A percentile compares a stretch with the other conserved stretches of the same genome.
Conservation (phyloP, 2,797 vertebrate genomes). For the Kryptolebias ocellatus region DNA sequence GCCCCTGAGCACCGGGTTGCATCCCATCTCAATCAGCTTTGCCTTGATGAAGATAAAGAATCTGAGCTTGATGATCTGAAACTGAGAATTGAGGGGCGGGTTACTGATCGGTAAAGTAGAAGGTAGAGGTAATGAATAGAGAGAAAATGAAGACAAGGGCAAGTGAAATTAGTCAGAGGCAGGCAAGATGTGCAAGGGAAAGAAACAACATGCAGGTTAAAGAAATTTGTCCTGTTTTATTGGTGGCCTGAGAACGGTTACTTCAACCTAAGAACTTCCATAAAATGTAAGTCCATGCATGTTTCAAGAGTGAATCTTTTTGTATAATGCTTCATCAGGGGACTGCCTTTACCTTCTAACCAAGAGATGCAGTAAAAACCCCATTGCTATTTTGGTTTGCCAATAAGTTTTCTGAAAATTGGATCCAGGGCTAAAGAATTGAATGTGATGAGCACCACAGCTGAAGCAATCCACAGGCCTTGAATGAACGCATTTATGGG, state of each 20-base stretch:
- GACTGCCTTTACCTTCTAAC: conserved; percentile 34
- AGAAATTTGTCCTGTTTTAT: conserved; percentile 60
- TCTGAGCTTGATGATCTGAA: conserved; percentile 50
- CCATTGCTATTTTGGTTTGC: conserved; percentile 63
- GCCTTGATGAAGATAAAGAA: conserved; percentile 41
- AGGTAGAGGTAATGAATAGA: conserved; percentile 37
- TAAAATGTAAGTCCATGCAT: not conserved
- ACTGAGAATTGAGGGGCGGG: conserved; percentile 4
- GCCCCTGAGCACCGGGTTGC: not conserved
- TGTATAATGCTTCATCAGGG: conserved; percentile 19
- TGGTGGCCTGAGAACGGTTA: conserved; percentile 53
- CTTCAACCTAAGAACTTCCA: not conserved
- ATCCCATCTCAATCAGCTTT: conserved; percentile 41
- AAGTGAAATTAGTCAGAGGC: conserved; percentile 19
- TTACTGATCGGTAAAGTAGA: conserved; percentile 5
- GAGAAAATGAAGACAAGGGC: conserved; percentile 17
- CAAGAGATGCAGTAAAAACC: conserved; percentile 39
- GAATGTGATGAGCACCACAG: conserved; percentile 61
- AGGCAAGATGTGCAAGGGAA: conserved; percentile 17
- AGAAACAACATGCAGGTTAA: conserved; percentile 25
- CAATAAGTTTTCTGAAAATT: conserved; percentile 72
- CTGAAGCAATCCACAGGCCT: conserved; percentile 60
- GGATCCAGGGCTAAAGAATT: conserved; percentile 66
- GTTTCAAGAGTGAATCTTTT: conserved; percentile 1
- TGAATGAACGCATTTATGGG: conserved; percentile 63